Conservation (phyloP, 53 echinoderm and acorn worm genomes). For the Zoroaster sp. region DNA sequence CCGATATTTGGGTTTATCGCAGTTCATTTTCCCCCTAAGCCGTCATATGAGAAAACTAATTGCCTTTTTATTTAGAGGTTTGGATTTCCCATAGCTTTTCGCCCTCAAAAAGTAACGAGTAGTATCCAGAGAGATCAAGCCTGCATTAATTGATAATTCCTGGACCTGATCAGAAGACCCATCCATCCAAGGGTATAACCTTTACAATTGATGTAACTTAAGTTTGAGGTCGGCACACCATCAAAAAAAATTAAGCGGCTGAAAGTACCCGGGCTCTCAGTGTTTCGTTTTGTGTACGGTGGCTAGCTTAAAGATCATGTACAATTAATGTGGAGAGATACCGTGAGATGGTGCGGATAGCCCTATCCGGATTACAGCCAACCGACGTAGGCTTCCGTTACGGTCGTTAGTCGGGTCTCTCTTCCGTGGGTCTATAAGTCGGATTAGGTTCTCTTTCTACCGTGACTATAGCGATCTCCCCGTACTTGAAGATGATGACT, state of each 20-base stretch:
- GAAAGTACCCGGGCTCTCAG: not conserved
- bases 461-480: not conserved
- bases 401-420: not conserved
- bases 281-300: not conserved
- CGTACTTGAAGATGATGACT: not conserved
- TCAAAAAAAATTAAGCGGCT: not conserved
- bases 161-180: not conserved
- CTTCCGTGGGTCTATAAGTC: not conserved
- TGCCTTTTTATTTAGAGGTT: not conserved
- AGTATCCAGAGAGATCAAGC: not conserved
- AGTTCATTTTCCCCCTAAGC: not conserved
- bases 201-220: not conserved
- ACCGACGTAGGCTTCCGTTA: slow-evolving; percentile 23
- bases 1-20: not conserved
- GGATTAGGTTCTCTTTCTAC: slow-evolving; percentile 46
- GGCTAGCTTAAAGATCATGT: slow-evolving; percentile 7
- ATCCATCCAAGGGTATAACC: not conserved
- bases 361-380: not conserved
- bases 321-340: slow-evolving; percentile 25
- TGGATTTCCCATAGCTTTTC: not conserved
- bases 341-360: not conserved
- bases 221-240: not conserved
- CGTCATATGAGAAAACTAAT: not conserved
- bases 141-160: not conserved
- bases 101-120: not conserved